Percentiles rank a stretch among this genome's conserved stretches.
Evolutionary conservation across 2,888 invertebrate genomes (phyloP).

Genomic region (Celastrina argiolus): DNA sequence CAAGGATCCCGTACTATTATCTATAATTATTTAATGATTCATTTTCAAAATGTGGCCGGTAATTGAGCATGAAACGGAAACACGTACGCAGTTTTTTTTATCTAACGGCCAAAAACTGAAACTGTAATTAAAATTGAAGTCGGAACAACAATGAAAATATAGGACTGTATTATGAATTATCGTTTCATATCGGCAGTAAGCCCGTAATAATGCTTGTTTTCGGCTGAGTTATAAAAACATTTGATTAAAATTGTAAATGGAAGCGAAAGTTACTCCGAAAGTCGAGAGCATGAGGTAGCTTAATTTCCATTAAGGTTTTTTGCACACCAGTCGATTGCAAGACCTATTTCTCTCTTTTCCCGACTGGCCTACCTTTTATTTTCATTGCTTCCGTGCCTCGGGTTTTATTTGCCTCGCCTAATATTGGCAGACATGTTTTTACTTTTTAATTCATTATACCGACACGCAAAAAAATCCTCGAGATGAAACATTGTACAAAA

Average conservation of each 20-base stretch:
- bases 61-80: too few relatives aligned
- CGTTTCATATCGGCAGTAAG: too few relatives aligned
- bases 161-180: too few relatives aligned
- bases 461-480: neutral
- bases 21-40: too few relatives aligned
- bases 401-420: neutral
- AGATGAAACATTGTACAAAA: neutral
- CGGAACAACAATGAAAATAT: too few relatives aligned
- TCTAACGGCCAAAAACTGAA: too few relatives aligned
- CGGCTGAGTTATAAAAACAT: neutral
- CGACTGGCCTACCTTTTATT: neutral
- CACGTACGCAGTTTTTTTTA: too few relatives aligned
- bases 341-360: conserved; percentile 19
- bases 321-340: conserved; percentile 19
- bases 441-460: conserved; percentile 1
- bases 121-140: too few relatives aligned
- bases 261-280: conserved; percentile 29
- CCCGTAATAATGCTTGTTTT: too few relatives aligned
- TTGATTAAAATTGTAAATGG: conserved; percentile 23
- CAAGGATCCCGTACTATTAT: too few relatives aligned
- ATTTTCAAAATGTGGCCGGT: too few relatives aligned
- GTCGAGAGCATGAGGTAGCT: conserved; percentile 8
- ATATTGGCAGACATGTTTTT: neutral
- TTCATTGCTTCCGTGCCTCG: conserved; percentile 10
- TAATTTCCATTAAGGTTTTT: conserved; percentile 23